Base-by-base conservation (phyloP, 2,888 invertebrate species). In the Smittia aterrima region DNA sequence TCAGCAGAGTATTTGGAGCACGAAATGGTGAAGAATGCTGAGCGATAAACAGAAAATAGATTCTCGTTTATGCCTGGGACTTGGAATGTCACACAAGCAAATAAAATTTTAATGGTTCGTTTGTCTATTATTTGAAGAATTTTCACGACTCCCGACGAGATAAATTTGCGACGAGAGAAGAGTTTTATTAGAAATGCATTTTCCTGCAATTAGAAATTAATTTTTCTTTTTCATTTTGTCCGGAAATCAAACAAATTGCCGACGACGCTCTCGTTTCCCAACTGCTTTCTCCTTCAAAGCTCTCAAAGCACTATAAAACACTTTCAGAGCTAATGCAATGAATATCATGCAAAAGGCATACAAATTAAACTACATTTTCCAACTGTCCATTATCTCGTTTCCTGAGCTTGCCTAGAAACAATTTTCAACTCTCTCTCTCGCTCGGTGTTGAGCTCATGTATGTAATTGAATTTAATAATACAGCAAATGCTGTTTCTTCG, bases 401-500 rank as follows among this genome's bases (percentile, higher is more conserved):
- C 18, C 13, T 53, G 38, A 6, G 32, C 16, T 47, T 11, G 16
- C n/a, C 6, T 47, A 47, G 3, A 47, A 13, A 13, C 47, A 47
- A 47, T 11, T 47, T 58, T 58, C 58, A n/a, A 58, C 58, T 58
- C 58, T 58, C 58, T 6, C 2, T 27, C 64, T 64, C 24, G 6
- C 6, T 22, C 13, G 9, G 4, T 22, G 58, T 13, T 13, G 58
- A 58, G n/a, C 22, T 58, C 58, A 9, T 22, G n/a, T n/a, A n/a
- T n/a, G 64, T 64, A 64, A 64, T 64, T 64, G 64, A 64, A 64
- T 64, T 64, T 64, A 64, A 64, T 64, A 64, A 64, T 64, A 64
- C 11, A 64, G 25, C 64, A 64, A 64, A 22, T 24, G 22, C 16
- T 11, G 20, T 64, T 64, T 64, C 64, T 25, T 25, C 25, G 20